A percentile compares a stretch with the other conserved stretches of the same genome.
These are phyloP conservation scores for Brachionichthys hirsutus DNA, from an alignment of 2,113 vertebrate genomes.

Conservation along the genomic window DNA sequence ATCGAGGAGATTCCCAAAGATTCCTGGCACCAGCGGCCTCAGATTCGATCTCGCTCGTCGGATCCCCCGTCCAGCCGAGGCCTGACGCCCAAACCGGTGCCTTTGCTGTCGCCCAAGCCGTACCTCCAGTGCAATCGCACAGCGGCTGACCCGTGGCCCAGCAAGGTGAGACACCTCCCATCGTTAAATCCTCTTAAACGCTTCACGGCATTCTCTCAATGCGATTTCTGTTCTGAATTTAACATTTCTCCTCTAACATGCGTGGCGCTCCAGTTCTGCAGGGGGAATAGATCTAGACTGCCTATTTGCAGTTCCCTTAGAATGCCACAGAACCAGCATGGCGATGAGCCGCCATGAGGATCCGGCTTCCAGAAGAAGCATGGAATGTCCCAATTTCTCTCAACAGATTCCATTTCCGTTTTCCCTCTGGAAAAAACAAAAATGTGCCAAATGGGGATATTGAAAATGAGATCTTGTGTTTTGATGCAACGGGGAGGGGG, in stretches of 20 bases:
- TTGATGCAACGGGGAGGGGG: slow-evolving; percentile 21
- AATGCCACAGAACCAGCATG: slow-evolving; percentile 55
- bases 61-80: slow-evolving; percentile 78
- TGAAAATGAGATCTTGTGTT: slow-evolving; percentile 47
- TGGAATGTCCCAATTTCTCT: slow-evolving; percentile 52
- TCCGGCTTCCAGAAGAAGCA: slow-evolving; percentile 21
- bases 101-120: slow-evolving; percentile 89
- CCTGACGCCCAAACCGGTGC: slow-evolving; percentile 81
- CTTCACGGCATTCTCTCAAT: too few species aligned
- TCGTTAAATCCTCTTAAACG: too few species aligned
- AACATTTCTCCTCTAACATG: background rate
- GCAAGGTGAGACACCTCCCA: slow-evolving; percentile 80
- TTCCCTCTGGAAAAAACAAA: slow-evolving; percentile 12
- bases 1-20: slow-evolving; percentile 75
- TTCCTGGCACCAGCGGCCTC: slow-evolving; percentile 45
- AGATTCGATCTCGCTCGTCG: slow-evolving; percentile 76
- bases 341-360: slow-evolving; percentile 37
- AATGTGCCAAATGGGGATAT: slow-evolving; percentile 44
- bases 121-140: slow-evolving; percentile 82
- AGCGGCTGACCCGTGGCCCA: slow-evolving; percentile 78
- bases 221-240: background rate
- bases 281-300: background rate
- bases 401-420: slow-evolving; percentile 39
- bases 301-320: slow-evolving; percentile 32
- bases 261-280: background rate